Percentiles rank a stretch among this genome's conserved stretches.
Evolutionary conservation across 2,888 invertebrate genomes (phyloP).

Genomic region (Lasioglossum marginatum): DNA sequence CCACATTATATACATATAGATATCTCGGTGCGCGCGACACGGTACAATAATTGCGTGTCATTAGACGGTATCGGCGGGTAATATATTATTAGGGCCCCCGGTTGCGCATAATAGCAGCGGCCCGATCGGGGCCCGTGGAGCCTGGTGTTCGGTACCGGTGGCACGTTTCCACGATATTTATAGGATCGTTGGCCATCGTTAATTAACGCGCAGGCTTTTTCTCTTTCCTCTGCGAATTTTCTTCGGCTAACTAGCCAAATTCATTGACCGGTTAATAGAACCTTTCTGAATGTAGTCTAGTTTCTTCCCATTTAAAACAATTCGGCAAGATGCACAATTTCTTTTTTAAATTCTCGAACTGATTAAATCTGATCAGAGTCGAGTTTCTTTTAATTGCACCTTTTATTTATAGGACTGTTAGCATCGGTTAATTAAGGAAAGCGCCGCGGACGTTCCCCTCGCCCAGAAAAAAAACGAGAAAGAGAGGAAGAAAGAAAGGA

Average conservation of each 20-base stretch:
- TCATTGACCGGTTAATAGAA: neutral
- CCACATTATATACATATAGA: conserved; percentile 44
- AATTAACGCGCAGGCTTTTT: conserved; percentile 37
- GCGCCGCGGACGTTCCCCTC: conserved; percentile 24
- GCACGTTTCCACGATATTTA: conserved; percentile 51
- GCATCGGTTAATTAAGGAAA: conserved; percentile 48
- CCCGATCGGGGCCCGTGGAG: neutral
- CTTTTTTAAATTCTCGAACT: no score
- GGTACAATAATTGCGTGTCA: conserved; percentile 55
- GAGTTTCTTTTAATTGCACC: no score
- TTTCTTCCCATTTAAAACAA: neutral
- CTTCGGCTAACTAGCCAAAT: neutral
- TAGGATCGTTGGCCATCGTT: conserved; percentile 32
- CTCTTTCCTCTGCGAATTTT: neutral
- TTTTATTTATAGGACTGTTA: neutral
- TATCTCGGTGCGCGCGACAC: conserved; percentile 19
- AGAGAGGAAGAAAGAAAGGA: neutral
- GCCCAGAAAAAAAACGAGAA: neutral
- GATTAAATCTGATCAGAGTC: no score
- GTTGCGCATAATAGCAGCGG: conserved; percentile 30
- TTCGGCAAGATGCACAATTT: no score
- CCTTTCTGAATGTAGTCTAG: neutral
- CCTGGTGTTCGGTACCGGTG: conserved; percentile 17
- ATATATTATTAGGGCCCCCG: conserved; percentile 40
- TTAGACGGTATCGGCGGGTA: conserved; percentile 42